Percentiles rank a stretch among this genome's conserved stretches.
Conservation (phyloP, 2,888 invertebrate genomes). For the Xylocampa areola region DNA sequence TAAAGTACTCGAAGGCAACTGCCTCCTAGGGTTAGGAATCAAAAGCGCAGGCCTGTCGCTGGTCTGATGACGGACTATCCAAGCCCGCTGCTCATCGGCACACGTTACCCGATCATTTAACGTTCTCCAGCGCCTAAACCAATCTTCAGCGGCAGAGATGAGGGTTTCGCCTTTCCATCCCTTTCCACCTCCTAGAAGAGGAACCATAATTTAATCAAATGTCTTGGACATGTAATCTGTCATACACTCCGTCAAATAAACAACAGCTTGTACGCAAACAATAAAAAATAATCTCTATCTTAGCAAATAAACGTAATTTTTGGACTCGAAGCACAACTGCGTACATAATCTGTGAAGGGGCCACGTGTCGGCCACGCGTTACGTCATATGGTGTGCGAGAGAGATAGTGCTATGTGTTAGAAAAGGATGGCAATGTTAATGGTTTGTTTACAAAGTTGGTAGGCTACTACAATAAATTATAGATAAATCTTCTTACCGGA, state of each 20-base stretch:
- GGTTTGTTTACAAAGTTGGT: constrained; percentile 40
- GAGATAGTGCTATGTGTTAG: constrained; percentile 41
- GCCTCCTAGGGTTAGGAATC: too few relatives aligned
- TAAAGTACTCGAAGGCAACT: too few relatives aligned
- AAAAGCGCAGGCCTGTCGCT: too few relatives aligned
- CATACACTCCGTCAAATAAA: constrained; percentile 2
- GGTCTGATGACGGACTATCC: too few relatives aligned
- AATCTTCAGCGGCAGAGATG: too few relatives aligned
- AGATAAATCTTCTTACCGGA: too few relatives aligned
- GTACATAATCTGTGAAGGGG: constrained; percentile 67
- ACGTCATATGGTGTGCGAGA: constrained; percentile 66
- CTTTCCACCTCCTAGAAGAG: too few relatives aligned
- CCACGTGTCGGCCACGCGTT: constrained; percentile 70
- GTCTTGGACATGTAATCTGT: constrained; percentile 17
- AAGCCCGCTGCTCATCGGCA: too few relatives aligned
- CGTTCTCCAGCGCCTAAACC: too few relatives aligned
- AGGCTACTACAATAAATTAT: not conserved
- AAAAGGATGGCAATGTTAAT: constrained; percentile 19
- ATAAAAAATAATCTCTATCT: constrained; percentile 57
- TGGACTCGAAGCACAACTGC: constrained; percentile 49
- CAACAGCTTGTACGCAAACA: constrained; percentile 54
- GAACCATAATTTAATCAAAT: constrained; percentile 24
- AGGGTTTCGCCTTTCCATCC: too few relatives aligned
- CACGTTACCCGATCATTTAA: too few relatives aligned
- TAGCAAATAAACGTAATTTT: constrained; percentile 51